Conservation (phyloP, 2,888 invertebrate species). For the Parthenolecanium corni region DNA sequence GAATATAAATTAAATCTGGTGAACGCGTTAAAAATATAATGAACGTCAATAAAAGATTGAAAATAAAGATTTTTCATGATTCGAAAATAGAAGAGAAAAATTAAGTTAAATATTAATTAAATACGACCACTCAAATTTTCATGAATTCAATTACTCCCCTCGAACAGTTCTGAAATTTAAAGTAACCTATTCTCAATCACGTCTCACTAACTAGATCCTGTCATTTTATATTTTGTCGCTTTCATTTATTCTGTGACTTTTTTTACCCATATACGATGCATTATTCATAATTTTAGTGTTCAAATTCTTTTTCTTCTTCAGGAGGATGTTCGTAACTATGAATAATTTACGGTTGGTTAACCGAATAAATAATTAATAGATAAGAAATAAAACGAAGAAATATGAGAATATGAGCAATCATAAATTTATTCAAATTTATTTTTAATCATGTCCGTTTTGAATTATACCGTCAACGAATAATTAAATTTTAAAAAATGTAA, state of each 20-base stretch:
- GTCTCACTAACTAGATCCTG: constrained; percentile 4
- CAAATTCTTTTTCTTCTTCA: constrained; percentile 8
- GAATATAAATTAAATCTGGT: constrained; percentile 17
- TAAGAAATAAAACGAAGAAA: background rate
- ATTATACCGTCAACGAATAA: no score
- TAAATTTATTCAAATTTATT: no score
- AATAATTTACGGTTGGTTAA: constrained; percentile 23
- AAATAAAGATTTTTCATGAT: no score
- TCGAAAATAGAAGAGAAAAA: background rate
- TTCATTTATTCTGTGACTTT: background rate
- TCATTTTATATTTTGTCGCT: background rate
- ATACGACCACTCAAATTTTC: background rate
- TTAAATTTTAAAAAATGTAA: no score
- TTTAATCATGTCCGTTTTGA: no score
- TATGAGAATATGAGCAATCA: no score
- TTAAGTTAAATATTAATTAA: background rate
- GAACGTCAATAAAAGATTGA: background rate
- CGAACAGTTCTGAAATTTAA: background rate
- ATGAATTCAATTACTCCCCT: background rate
- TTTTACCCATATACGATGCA: constrained; percentile 16
- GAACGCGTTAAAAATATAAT: background rate
- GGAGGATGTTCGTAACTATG: constrained; percentile 26
- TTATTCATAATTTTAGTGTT: constrained; percentile 23
- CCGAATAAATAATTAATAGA: constrained; percentile 26
- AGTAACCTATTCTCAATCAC: constrained; percentile 13